phyloP scores from a whole-genome alignment of 2,797 vertebrate genomes.

The Malurus splendens region DNA sequence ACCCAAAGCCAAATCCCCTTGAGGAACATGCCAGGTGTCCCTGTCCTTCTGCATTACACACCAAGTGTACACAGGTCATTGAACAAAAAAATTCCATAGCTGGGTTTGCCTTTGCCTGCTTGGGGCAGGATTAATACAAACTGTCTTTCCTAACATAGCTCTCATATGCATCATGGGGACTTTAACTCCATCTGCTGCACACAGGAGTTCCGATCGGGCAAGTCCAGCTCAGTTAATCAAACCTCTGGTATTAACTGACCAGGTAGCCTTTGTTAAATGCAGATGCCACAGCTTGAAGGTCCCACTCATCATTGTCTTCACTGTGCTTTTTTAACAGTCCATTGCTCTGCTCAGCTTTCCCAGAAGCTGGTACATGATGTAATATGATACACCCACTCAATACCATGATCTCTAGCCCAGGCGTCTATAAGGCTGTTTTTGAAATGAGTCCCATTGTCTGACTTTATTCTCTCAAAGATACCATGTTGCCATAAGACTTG shows the following conservation, averaged over 20 bases:
- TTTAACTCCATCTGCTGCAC: no score
- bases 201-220: not conserved
- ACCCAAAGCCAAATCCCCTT: not conserved
- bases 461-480: not conserved
- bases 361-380: not conserved
- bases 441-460: not conserved
- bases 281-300: not conserved
- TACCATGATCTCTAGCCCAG: not conserved
- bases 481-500: not conserved
- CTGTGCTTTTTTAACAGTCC: not conserved
- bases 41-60: not conserved
- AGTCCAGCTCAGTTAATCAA: not conserved
- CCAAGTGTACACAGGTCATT: not conserved
- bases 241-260: not conserved
- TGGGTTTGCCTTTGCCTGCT: not conserved
- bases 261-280: not conserved
- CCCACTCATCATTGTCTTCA: not conserved
- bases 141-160: not conserved
- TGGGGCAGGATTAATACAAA: not conserved
- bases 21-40: not conserved
- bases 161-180: not conserved
- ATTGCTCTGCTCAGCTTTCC: not conserved
- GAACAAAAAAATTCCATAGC: not conserved
- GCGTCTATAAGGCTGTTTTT: not conserved
- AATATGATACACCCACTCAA: not conserved